Evolutionary conservation across 2,888 invertebrate species (phyloP), one percentile per base, ranked within the genome.

Genomic region (Lasioglossum pauxillum): DNA sequence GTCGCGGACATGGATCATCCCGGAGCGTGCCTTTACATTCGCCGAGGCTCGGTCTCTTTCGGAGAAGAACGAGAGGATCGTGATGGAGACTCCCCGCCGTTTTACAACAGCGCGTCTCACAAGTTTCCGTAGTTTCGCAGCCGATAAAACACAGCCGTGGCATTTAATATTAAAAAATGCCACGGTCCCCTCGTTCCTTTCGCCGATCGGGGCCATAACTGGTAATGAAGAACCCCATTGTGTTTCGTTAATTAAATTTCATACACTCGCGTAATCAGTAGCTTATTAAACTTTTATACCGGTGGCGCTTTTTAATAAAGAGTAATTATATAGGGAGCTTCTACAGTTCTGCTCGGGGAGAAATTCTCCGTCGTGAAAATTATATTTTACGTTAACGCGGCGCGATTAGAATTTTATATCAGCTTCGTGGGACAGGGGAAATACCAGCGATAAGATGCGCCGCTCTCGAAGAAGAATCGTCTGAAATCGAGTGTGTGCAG

Each of bases 191-290:
- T 19, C 7, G 35, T 14, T 14, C 3, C 31, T n/a, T 14, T 35
- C 31, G 10, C 10, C 31, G 38, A 53, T 27, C 31, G 49, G 27
- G 10, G 16, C 41, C 72, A 19, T 38, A 27, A 31, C 49, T 27
- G 27, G 53, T 16, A 75, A 76, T 16, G 49, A 72, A 72, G 46
- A 41, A 27, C 38, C 49, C 41, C 35, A 57, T 83, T 82, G 53
- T 72, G 38, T 75, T 78, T 60, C 46, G 78, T 84, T 84, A 84
- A 85, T 85, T 85, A 85, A 85, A 85, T 84, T 78, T 84, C 75
- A 72, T 67, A 72, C 60, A 60, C 14, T 38, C 31, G 41, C 31
- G 41, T 38, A 10, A n/a, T 64, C 7, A 19, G 14, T 75, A 57
- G 46, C 53, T 85, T 85, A 85, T 85, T 85, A 79, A 85, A 79